Evolutionary conservation across 1,140 invertebrate species (phyloP), one percentile per base, ranked within the genome.

Genomic region (Drosophila gunungcola): DNA sequence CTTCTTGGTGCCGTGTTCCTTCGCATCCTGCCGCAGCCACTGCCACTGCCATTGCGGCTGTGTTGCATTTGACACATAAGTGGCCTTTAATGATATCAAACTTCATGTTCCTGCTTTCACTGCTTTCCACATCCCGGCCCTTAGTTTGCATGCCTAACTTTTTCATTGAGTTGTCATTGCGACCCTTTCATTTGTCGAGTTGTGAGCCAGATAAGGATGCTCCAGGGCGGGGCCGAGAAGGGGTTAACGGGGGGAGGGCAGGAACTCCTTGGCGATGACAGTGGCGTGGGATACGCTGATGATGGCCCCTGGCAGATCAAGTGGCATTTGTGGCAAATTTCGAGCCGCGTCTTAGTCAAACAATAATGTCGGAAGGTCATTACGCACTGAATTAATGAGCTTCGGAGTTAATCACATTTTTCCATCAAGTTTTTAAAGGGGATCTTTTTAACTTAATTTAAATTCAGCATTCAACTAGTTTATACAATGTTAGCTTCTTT

Each of bases 1-100:
- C 78, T 45, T 51, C 43, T 69, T 72, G 51, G 49, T 32, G 12
- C 63, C 64, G 63, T 42, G 32, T 46, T 48, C 49, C 67, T 16
- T 29, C 27, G 51, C 48, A 56, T 69, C 54, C 53, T 41, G 16
- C 49, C 49, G 16, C 55, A 55, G 21, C 49, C 38, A 13, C 56
- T 62, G 48, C 65, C 39, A 45, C 55, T 67, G 36, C 46, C 51
- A 36, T 68, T 65, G 58, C 73, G 78, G 68, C 58, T 79, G 73
- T 74, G 56, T 83, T 78, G 80, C 80, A 83, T 83, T 83, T 83
- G 80, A 83, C 80, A 83, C 80, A 83, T 83, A 83, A 83, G 80
- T 83, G 80, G 80, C 75, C 80, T 83, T 83, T 83, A 83, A 83
- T 83, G 80, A 83, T 83, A 83, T 83, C 80, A 83, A 83, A 83